phyloP scores from a whole-genome alignment of 2,797 vertebrate genomes.

The Cossypha niveicapilla region DNA sequence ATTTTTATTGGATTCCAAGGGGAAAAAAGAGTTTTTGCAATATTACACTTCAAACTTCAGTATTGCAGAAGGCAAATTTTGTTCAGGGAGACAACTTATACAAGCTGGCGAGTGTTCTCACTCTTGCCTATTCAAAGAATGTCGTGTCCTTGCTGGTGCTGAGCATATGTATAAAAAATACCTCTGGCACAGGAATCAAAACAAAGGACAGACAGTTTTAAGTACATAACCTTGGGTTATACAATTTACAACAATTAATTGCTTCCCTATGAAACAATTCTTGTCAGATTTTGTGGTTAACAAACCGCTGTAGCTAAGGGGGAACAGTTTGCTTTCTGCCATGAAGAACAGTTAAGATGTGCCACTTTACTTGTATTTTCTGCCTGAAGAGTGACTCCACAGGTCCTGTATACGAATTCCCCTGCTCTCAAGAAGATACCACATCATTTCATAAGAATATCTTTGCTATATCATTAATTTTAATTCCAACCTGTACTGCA shows the following conservation, averaged over 20 bases:
- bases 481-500: constrained; percentile 64
- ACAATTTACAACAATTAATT: not conserved
- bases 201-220: not conserved
- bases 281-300: not conserved
- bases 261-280: not conserved
- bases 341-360: not conserved
- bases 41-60: not conserved
- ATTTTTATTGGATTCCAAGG: not conserved
- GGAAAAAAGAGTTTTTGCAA: not conserved
- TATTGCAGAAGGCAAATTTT: not conserved
- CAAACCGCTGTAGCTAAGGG: not conserved
- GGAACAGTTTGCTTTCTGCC: not conserved
- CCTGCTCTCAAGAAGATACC: constrained; percentile 20
- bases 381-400: not conserved
- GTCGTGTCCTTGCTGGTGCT: accelerated
- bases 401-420: not conserved
- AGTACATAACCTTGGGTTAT: not conserved
- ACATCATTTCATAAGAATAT: constrained; percentile 31
- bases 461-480: constrained; percentile 54
- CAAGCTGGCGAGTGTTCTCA: not conserved
- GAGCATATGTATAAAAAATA: not conserved
- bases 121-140: not conserved
- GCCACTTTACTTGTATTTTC: not conserved
- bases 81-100: not conserved
- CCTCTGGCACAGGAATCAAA: not conserved